Evolutionary conservation across 2,113 vertebrate genomes (phyloP).

Genomic region (Verasper variegatus): DNA sequence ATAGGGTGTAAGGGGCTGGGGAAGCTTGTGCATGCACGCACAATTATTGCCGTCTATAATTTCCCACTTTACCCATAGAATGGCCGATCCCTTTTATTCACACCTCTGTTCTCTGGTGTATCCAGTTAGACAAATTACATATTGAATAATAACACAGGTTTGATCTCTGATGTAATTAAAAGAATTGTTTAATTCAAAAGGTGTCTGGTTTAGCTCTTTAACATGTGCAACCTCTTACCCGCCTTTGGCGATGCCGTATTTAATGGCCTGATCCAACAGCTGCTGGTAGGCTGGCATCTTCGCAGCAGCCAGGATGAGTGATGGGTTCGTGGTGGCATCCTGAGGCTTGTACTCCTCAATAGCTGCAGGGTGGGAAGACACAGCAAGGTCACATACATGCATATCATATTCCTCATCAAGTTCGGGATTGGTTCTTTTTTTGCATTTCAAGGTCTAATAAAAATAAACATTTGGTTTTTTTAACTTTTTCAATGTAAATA

Average conservation of each 20-base stretch:
- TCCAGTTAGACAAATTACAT: too few relatives aligned
- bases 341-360: conserved; percentile 97
- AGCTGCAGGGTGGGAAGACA: conserved; percentile 76
- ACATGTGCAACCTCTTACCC: conserved; percentile 79
- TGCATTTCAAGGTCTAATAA: too few relatives aligned
- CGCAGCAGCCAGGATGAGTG: conserved; percentile 93
- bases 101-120: too few relatives aligned
- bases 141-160: neutral
- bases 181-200: neutral
- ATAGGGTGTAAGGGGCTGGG: too few relatives aligned
- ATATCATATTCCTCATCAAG: neutral
- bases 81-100: too few relatives aligned
- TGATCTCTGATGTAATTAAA: neutral
- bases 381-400: neutral
- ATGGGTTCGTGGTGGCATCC: conserved; percentile 98
- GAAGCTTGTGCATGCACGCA: too few relatives aligned
- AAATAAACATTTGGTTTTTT: too few relatives aligned
- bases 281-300: conserved; percentile 93
- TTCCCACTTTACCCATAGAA: too few relatives aligned
- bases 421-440: too few relatives aligned
- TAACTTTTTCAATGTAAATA: too few relatives aligned
- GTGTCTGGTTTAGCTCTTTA: neutral
- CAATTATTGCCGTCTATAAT: too few relatives aligned
- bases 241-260: conserved; percentile 87
- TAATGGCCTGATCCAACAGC: conserved; percentile 90